Conservation (phyloP, 1,140 invertebrate species). For the Drosophila parabipectinata region DNA sequence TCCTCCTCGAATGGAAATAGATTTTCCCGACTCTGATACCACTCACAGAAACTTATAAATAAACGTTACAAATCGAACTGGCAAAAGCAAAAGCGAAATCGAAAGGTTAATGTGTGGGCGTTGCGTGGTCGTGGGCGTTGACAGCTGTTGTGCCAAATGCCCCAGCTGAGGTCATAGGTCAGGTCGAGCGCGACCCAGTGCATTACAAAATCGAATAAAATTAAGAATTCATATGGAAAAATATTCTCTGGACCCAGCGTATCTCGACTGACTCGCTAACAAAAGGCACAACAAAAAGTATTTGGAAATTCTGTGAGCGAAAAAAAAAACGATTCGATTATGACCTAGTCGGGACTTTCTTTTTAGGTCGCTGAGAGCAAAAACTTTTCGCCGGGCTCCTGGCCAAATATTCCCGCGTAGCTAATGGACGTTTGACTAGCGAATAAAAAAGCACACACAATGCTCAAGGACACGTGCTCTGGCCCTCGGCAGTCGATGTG, state of each 20-base stretch:
- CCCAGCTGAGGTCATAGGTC: conserved; percentile 54
- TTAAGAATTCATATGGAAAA: conserved; percentile 53
- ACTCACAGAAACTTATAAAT: conserved; percentile 37
- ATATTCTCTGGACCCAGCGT: conserved; percentile 8
- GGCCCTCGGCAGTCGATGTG: conserved; percentile 22
- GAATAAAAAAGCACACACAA: conserved; percentile 41
- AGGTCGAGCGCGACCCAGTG: conserved; percentile 18
- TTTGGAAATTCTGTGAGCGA: not conserved
- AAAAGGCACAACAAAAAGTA: conserved; percentile 23
- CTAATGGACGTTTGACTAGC: conserved; percentile 30
- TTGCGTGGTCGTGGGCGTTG: conserved; percentile 34
- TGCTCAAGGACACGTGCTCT: conserved; percentile 50
- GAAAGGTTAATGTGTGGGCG: conserved; percentile 42
- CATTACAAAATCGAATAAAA: conserved; percentile 47
- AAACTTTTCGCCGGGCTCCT: conserved; percentile 7
- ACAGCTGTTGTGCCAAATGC: conserved; percentile 41
- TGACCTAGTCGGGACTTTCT: conserved; percentile 16
- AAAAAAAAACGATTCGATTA: conserved; percentile 1
- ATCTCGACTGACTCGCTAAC: conserved; percentile 19
- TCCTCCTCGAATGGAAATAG: conserved; percentile 14
- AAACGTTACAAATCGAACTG: conserved; percentile 27
- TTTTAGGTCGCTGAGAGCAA: conserved; percentile 4
- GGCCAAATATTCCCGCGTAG: conserved; percentile 10
- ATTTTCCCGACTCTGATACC: conserved; percentile 5
- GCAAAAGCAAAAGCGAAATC: conserved; percentile 1